A percentile compares a stretch with the other conserved stretches of the same genome.
phyloP scores from a whole-genome alignment of 2,797 vertebrate genomes.

The Neosilurus mollespiculum region DNA sequence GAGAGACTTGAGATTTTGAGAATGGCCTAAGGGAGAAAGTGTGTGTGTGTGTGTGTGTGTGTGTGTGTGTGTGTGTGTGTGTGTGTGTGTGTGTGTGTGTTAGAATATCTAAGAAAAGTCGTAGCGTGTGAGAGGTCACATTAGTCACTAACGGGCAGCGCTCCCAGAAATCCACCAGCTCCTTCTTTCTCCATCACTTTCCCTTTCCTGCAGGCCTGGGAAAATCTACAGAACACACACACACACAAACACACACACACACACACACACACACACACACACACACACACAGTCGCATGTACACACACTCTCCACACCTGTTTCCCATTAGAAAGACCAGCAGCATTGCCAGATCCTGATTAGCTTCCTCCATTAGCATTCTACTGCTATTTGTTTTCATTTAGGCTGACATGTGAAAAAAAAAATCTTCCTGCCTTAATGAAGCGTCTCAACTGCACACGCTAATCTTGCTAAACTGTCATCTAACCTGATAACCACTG shows the following conservation, averaged over 20 bases:
- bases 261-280: constrained; percentile 63
- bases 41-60: too few species aligned
- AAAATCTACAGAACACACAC: constrained; percentile 69
- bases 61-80: constrained; percentile 39
- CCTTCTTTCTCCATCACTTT: constrained; percentile 46
- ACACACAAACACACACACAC: constrained; percentile 62
- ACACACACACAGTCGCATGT: constrained; percentile 61
- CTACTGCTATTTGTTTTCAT: constrained; percentile 53
- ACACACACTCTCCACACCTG: constrained; percentile 45
- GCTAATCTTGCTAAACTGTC: constrained; percentile 28
- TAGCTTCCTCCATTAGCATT: constrained; percentile 54
- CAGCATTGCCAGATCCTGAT: constrained; percentile 48
- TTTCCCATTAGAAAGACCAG: constrained; percentile 47
- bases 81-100: constrained; percentile 37
- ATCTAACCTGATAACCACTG: constrained; percentile 5
- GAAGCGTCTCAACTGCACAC: background rate
- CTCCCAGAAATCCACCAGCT: constrained; percentile 47
- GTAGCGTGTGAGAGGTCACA: constrained; percentile 48
- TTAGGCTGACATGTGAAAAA: constrained; percentile 19
- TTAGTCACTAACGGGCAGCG: constrained; percentile 67
- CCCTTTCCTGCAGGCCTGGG: constrained; percentile 70
- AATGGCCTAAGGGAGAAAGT: constrained; percentile 27
- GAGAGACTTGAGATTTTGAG: constrained; percentile 34
- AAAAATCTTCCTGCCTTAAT: constrained; percentile 5
- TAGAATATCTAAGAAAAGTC: constrained; percentile 29